Evolutionary conservation across 2,888 invertebrate genomes (phyloP), one percentile per base, ranked within the genome.

Genomic region (Tenthredo livida): DNA sequence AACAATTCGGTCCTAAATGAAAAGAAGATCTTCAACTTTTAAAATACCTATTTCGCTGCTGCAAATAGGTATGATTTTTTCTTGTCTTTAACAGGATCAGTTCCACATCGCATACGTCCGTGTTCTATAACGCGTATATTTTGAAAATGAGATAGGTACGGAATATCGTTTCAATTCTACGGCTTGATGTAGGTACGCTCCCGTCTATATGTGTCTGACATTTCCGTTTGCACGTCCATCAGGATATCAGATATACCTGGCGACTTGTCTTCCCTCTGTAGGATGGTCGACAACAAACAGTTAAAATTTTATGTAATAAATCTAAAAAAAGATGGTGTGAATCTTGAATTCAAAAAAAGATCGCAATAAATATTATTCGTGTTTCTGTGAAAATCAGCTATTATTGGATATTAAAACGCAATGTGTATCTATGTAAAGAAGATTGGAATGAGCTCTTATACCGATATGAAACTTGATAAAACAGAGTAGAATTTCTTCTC

Each of bases 221-320:
- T 70, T 25, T 61, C 70, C 29, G 70, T 70, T 70, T 70, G 70
- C 70, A 70, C 33, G 70, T 70, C 70, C 37, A 37, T 70, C 37
- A 70, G 37, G 25, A n/a, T 54, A 54, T 25, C 25, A 61, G 70
- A 70, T 70, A 70, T 70, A 70, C 9, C 33, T 37, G 33, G 5
- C 7, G 33, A 17, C 15, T 67, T 37, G 37, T 37, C 17, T 70
- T 25, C 12, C 21, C 61, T 25, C 61, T 1, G 25, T 10, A 25
- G 25, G 25, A 61, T n/a, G 58, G 58, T 61, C 25, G 21, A 7
- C 4, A 9, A 61, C 2, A 25, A 25, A 21, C 61, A 0, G 21
- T 61, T 12, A 61, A 25, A 61, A 21, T 12, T 61, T 25, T 0
- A 10, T 61, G 25, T 25, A 25, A 21, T 2, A 61, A 61, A 61